Conservation (phyloP, 1,140 invertebrate genomes). For the Lordiphosa stackelbergi region DNA sequence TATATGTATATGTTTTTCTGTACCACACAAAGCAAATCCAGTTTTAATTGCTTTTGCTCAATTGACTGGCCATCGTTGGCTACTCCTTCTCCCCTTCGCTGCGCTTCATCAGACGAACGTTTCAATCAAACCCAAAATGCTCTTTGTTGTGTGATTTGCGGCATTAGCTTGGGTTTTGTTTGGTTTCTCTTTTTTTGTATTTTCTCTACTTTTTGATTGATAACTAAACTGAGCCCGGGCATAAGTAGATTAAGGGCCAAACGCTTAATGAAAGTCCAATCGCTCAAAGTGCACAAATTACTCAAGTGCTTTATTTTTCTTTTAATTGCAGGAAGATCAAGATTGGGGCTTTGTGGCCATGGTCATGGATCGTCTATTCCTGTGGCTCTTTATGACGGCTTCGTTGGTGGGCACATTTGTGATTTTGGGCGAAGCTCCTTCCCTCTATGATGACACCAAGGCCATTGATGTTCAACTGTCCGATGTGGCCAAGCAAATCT, state of each 20-base stretch:
- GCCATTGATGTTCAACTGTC: conserved; percentile 93
- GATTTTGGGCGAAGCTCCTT: conserved; percentile 93
- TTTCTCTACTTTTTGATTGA: conserved; percentile 59
- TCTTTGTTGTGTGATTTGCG: conserved; percentile 49
- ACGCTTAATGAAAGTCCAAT: conserved; percentile 65
- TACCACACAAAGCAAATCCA: conserved; percentile 60
- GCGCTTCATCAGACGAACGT: conserved; percentile 38
- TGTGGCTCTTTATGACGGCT: conserved; percentile 96
- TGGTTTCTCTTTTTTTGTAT: conserved; percentile 28
- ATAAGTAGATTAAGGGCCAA: conserved; percentile 64
- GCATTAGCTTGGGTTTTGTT: conserved; percentile 16
- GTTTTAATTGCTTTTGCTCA: conserved; percentile 77
- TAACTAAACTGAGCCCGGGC: conserved; percentile 45
- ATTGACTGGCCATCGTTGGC: conserved; percentile 67
- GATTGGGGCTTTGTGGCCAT: conserved; percentile 99
- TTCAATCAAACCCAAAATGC: conserved; percentile 47
- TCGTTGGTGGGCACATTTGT: conserved; percentile 92
- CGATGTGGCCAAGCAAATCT: conserved; percentile 85
- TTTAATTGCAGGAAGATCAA: conserved; percentile 90
- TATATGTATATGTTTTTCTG: conserved; percentile 4
- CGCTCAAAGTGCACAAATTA: conserved; percentile 58
- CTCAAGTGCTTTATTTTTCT: conserved; percentile 13
- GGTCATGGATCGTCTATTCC: conserved; percentile 97
- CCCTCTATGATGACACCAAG: conserved; percentile 87
- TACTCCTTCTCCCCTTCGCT: conserved; percentile 11